Conservation (phyloP, 2,797 vertebrate genomes). For the Pseudochromis fuscus region DNA sequence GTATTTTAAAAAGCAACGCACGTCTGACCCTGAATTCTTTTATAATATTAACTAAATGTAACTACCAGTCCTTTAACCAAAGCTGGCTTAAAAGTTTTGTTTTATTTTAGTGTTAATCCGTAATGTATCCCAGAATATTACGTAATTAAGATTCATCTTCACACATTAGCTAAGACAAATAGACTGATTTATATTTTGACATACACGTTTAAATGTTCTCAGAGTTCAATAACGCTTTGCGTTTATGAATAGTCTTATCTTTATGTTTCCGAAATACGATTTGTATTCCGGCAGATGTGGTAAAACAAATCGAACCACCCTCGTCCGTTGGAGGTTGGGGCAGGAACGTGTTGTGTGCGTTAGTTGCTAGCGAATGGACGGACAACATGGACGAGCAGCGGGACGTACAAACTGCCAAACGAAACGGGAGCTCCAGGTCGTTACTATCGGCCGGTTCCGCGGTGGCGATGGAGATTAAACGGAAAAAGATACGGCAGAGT, state of each 20-base stretch:
- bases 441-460: slow-evolving; percentile 79
- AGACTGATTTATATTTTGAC: not conserved
- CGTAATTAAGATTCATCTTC: not conserved
- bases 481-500: slow-evolving; percentile 85
- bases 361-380: slow-evolving; percentile 42
- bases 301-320: not conserved
- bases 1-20: slow-evolving; percentile 17
- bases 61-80: fast-evolving
- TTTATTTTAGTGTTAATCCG: not conserved
- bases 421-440: slow-evolving; percentile 59
- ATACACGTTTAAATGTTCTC: not conserved
- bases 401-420: slow-evolving; percentile 83
- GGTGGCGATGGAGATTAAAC: slow-evolving; percentile 86
- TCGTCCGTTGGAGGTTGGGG: slow-evolving; percentile 38
- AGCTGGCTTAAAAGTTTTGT: not conserved
- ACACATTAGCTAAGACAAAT: not conserved
- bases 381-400: slow-evolving; percentile 78
- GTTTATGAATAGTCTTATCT: not conserved
- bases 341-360: slow-evolving; percentile 18
- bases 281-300: not conserved
- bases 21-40: fast-evolving
- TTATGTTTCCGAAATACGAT: not conserved
- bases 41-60: not conserved
- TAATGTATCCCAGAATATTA: not conserved
- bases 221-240: too few relatives aligned